Conservation (phyloP, 2,888 invertebrate genomes). For the Hirtodrosophila histrioides region DNA sequence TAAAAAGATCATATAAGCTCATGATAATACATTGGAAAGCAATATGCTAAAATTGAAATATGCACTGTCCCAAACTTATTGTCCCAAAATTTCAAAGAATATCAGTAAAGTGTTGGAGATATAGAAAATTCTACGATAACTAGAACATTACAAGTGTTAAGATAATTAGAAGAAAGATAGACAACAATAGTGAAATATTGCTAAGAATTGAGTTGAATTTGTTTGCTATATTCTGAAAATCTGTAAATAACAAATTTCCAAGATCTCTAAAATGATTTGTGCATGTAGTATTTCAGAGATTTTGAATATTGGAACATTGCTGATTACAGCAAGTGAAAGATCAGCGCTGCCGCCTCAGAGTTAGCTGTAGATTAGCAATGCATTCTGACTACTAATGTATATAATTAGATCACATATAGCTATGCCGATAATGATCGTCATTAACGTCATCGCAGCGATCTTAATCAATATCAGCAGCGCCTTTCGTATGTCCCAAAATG, state of each 20-base stretch:
- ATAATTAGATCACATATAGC: constrained; percentile 15
- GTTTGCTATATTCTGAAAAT: too few relatives aligned
- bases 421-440: constrained; percentile 61
- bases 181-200: too few relatives aligned
- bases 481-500: constrained; percentile 62
- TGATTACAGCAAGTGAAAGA: constrained; percentile 54
- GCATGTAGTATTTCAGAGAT: neutral
- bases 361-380: constrained; percentile 46
- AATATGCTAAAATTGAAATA: too few relatives aligned
- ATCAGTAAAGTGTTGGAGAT: too few relatives aligned
- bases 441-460: constrained; percentile 42
- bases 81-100: too few relatives aligned
- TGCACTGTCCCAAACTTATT: too few relatives aligned
- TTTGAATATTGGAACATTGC: constrained; percentile 36
- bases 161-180: too few relatives aligned
- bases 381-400: constrained; percentile 31
- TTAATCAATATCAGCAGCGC: constrained; percentile 57
- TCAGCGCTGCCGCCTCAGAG: constrained; percentile 29
- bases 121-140: too few relatives aligned
- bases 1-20: too few relatives aligned
- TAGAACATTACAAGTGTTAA: too few relatives aligned
- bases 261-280: neutral
- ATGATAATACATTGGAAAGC: too few relatives aligned
- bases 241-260: neutral
- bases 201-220: too few relatives aligned